phyloP scores from a whole-genome alignment of 2,888 invertebrate species.

The Agonopterix heracliana region DNA sequence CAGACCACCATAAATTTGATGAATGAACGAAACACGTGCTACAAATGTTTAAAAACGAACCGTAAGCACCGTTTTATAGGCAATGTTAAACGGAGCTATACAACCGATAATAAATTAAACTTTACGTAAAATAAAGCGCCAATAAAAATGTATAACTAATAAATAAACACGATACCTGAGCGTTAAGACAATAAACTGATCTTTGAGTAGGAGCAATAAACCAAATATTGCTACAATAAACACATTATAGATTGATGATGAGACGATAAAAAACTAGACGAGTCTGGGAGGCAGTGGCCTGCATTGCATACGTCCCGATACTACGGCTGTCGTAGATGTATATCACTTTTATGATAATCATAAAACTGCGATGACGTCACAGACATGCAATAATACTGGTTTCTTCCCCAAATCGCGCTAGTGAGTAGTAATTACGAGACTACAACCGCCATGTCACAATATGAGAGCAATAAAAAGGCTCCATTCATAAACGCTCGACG shows the following conservation, averaged over 20 bases:
- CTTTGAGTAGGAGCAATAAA: constrained; percentile 71
- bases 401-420: constrained; percentile 64
- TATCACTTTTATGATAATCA: constrained; percentile 69
- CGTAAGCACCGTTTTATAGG: constrained; percentile 74
- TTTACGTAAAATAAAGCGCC: constrained; percentile 74
- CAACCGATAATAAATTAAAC: constrained; percentile 74
- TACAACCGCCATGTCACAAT: constrained; percentile 60
- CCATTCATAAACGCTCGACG: constrained; percentile 64
- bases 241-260: constrained; percentile 71
- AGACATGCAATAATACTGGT: constrained; percentile 63
- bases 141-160: constrained; percentile 77
- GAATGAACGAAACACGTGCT: constrained; percentile 76
- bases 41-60: constrained; percentile 72
- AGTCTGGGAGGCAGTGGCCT: constrained; percentile 22
- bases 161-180: constrained; percentile 76
- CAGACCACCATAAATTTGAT: constrained; percentile 73
- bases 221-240: constrained; percentile 75
- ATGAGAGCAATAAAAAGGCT: constrained; percentile 68
- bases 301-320: constrained; percentile 26
- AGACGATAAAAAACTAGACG: constrained; percentile 56
- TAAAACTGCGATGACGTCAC: constrained; percentile 57
- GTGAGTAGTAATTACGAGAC: constrained; percentile 66
- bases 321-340: constrained; percentile 38
- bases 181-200: constrained; percentile 72
- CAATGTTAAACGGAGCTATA: constrained; percentile 72